These are phyloP conservation scores for Hydrocynus forskahlii DNA, from an alignment of 2,797 vertebrate species.

Conservation along the genomic window DNA sequence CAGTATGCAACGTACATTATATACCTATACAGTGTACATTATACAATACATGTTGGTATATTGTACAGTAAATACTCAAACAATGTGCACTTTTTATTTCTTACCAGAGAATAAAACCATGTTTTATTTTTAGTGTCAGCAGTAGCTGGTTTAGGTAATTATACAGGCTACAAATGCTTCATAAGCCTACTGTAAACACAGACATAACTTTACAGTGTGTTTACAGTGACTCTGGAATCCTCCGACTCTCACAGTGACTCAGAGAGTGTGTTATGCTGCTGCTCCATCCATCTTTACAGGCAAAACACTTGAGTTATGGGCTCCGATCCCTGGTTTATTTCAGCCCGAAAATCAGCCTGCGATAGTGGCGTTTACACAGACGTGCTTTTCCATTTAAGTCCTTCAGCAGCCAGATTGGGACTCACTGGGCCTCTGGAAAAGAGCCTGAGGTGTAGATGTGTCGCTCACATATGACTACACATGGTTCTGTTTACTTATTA, in stretches of 20 bases:
- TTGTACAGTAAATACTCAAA: too few species aligned
- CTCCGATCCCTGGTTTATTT: slow-evolving; percentile 53
- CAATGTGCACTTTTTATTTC: too few species aligned
- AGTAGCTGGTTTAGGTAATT: background rate
- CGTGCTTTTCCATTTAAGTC: slow-evolving; percentile 37
- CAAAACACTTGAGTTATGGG: slow-evolving; percentile 50
- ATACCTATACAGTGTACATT: too few species aligned
- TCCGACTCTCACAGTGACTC: slow-evolving; percentile 16
- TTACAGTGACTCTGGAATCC: slow-evolving; percentile 3
- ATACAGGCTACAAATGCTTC: background rate
- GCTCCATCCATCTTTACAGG: slow-evolving; percentile 32
- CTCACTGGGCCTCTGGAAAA: background rate
- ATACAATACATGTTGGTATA: too few species aligned
- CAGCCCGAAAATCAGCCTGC: slow-evolving; percentile 36
- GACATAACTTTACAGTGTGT: background rate
- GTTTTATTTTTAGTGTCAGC: too few species aligned
- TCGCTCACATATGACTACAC: background rate
- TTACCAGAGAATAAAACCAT: too few species aligned
- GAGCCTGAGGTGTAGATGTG: background rate
- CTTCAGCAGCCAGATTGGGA: background rate
- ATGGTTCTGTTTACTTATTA: background rate
- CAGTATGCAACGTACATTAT: too few species aligned
- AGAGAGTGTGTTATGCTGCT: slow-evolving; percentile 1
- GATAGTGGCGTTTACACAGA: background rate
- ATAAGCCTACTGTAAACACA: background rate